phyloP scores from a whole-genome alignment of 2,888 invertebrate genomes.

The Piscicola geometra region DNA sequence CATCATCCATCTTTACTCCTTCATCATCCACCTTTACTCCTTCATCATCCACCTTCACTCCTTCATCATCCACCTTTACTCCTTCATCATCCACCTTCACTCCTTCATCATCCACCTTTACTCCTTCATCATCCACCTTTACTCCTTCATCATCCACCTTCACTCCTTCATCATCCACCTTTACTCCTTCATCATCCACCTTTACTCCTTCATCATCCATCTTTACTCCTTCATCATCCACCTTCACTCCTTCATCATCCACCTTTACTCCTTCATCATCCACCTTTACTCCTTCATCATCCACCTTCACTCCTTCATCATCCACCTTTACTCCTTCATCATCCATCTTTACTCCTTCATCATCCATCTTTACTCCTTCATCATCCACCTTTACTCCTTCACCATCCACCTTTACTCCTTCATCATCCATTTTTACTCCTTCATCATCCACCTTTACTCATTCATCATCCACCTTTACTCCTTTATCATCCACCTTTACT shows the following conservation, averaged over 20 bases:
- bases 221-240: background rate
- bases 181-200: background rate
- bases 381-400: background rate
- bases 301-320: background rate
- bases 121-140: background rate
- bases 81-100: background rate
- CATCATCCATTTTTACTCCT: background rate
- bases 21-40: background rate
- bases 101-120: background rate
- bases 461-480: background rate
- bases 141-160: background rate
- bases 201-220: background rate
- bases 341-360: background rate
- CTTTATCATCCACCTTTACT: background rate
- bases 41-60: background rate
- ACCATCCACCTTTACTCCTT: background rate
- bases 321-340: background rate
- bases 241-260: background rate
- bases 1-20: background rate
- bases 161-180: background rate
- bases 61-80: background rate
- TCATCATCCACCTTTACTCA: conserved; percentile 3
- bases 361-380: background rate
- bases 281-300: background rate
- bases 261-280: background rate